Base-by-base conservation (phyloP, 2,797 vertebrate species). In the Dromococcyx pavoninus region DNA sequence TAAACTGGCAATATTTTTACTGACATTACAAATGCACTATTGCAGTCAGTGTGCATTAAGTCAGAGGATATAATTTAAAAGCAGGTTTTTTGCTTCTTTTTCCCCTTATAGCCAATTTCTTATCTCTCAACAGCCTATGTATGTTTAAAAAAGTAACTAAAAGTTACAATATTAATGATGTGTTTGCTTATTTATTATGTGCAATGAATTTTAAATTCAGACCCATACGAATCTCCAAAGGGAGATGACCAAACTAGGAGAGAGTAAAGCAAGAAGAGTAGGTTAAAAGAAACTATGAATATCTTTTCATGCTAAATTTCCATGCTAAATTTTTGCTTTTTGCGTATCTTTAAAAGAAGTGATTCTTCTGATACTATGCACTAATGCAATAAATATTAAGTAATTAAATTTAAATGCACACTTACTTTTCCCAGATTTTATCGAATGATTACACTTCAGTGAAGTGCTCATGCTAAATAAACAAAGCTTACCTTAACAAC, bases 401-500 rank as follows among this genome's bases (percentile, higher is more conserved):
- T 77, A 91, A 96, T 96, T 95, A 92, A 93, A 96, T 80, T 74
- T 93, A 82, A 90, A 94, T 50, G 17, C 41, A 73, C 58, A 94
- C 72, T 95, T 81, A 78, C 39, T 93, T 92, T 89, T 78, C 39
- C 76, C 73, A 96, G 95, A 91, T 95, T 94, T 88, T 96, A 94
- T 88, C 89, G 93, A 93, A 95, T 84, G 37, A 93, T 94, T 94
- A 91, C 60, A 90, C 76, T 95, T 92, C 79, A 96, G 93, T 71
- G 64, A 88, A 85, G 72, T 89, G 71, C 73, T 94, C 84, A 89
- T 89, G 75, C 57, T 95, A 96, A 97, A 96, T 74, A 96, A 97
- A 96, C 91, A 96, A 92, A 91, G 46, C 57, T 95, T 96, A 74
- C 88, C 91, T 95, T 88, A 97, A 92, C 91, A 90, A 96, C 72